These are phyloP conservation scores for Danaus chrysippus DNA, from an alignment of 2,888 invertebrate genomes.

Conservation along the genomic window DNA sequence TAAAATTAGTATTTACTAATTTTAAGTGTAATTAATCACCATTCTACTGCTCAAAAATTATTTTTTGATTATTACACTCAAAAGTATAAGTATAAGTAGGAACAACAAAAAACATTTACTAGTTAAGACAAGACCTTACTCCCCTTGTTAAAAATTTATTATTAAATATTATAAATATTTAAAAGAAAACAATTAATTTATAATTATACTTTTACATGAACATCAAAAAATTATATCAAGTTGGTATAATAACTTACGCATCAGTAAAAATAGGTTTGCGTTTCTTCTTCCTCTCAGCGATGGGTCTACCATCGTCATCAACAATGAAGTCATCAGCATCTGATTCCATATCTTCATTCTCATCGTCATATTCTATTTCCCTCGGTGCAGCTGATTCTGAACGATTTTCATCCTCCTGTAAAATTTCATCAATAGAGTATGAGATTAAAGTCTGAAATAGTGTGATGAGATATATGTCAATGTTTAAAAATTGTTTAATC, in stretches of 20 bases:
- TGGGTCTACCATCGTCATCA: slow-evolving; percentile 95
- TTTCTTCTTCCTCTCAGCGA: slow-evolving; percentile 88
- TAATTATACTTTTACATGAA: no score
- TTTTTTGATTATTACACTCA: no score
- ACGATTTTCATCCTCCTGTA: slow-evolving; percentile 87
- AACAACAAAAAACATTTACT: no score
- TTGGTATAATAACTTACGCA: slow-evolving; percentile 81
- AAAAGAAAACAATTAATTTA: no score
- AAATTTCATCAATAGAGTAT: slow-evolving; percentile 29
- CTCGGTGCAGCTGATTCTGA: slow-evolving; percentile 85
- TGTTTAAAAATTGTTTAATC: no score
- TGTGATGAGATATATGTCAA: not conserved
- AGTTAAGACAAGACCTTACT: no score
- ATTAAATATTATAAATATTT: no score
- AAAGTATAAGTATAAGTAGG: no score
- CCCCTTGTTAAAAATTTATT: no score
- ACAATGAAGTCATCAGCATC: slow-evolving; percentile 98
- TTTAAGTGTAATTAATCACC: no score
- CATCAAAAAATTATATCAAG: not conserved
- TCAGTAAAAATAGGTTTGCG: slow-evolving; percentile 91
- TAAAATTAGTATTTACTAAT: no score
- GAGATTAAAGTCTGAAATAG: not conserved
- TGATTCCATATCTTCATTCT: slow-evolving; percentile 88
- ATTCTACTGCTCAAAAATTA: no score
- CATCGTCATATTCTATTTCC: slow-evolving; percentile 85